Percentiles rank a stretch among this genome's conserved stretches.
phyloP scores from a whole-genome alignment of 1,140 invertebrate species.

The Drepana arcuata region DNA sequence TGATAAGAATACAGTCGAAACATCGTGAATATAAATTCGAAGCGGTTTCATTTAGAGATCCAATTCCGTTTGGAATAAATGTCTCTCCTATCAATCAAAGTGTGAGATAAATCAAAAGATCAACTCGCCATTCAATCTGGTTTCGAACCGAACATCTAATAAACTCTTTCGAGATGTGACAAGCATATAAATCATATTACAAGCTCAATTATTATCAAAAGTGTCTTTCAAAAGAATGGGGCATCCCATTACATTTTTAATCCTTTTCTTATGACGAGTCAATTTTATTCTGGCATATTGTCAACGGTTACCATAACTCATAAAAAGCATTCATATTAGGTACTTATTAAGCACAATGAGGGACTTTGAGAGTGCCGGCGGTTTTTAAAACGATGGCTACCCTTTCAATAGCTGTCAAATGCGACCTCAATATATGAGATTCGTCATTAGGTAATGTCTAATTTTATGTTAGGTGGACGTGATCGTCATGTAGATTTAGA shows the following conservation, averaged over 20 bases:
- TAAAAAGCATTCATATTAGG: slow-evolving; percentile 53
- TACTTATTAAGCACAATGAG: slow-evolving; percentile 33
- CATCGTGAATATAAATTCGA: too few species aligned
- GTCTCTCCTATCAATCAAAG: too few species aligned
- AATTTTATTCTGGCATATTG: slow-evolving; percentile 57
- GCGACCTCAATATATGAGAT: slow-evolving; percentile 56
- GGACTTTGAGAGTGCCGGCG: slow-evolving; percentile 28
- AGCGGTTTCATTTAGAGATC: too few species aligned
- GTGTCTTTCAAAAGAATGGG: slow-evolving; percentile 42
- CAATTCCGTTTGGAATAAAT: too few species aligned
- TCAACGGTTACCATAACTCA: slow-evolving; percentile 51
- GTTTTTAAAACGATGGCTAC: slow-evolving; percentile 47
- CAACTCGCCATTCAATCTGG: slow-evolving; percentile 20
- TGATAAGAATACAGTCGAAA: too few species aligned
- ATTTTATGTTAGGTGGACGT: slow-evolving; percentile 33
- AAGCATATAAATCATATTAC: slow-evolving; percentile 56
- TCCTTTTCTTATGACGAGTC: slow-evolving; percentile 49
- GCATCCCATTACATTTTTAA: slow-evolving; percentile 42
- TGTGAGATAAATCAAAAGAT: slow-evolving; percentile 31
- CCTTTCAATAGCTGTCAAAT: slow-evolving; percentile 56
- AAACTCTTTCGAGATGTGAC: slow-evolving; percentile 19
- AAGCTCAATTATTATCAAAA: slow-evolving; percentile 53
- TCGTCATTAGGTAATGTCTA: slow-evolving; percentile 47
- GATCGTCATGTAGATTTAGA: background rate
- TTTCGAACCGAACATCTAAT: slow-evolving; percentile 20